Evolutionary conservation across 2,113 vertebrate species (phyloP), one percentile per base, ranked within the genome.

Genomic region (Cranoglanis bouderius): DNA sequence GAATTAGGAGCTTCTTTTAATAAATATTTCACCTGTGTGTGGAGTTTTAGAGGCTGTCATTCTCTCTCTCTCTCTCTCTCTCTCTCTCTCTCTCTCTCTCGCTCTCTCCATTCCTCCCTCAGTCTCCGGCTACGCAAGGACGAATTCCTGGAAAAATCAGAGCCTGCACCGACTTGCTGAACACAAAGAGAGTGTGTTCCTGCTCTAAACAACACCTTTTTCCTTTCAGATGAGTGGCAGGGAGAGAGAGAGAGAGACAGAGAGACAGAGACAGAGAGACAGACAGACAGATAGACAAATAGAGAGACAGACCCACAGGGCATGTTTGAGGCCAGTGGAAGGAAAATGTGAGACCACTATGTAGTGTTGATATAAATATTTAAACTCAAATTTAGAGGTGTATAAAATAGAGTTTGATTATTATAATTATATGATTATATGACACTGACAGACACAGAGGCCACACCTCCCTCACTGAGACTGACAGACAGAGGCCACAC

Each of bases 141-240:
- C 84, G 90, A 93, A 95, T 96, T 96, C 94, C 94, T 93, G 94
- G 94, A 95, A 96, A 90, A 95, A 95, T 91, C 92, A 92, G 90
- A 94, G 95, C 95, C 92, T 95, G 95, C 94, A 91, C 94, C 86
- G 92, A 96, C 95, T 94, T 95, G 95, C 92, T 87, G 90, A 88
- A 91, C 92, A 93, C 90, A 92, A 91, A 91, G 82, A 84, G 61
- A 72, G 89, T 90, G 90, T 94, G 90, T 90, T 92, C 90, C 89
- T 92, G 38, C 88, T 93, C 83, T n/a, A 92, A 94, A 93, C 92
- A 94, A 93, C 92, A 93, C 89, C 86, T 92, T 82, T 93, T 92
- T 91, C 91, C 90, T 89, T 43, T 18, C 26, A 67, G 85, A 85
- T 86, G 91, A 93, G 87, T 90, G 84, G 88, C 80, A 89, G 80